Evolutionary conservation across 2,888 invertebrate species (phyloP).

Genomic region (Cantharis rustica): DNA sequence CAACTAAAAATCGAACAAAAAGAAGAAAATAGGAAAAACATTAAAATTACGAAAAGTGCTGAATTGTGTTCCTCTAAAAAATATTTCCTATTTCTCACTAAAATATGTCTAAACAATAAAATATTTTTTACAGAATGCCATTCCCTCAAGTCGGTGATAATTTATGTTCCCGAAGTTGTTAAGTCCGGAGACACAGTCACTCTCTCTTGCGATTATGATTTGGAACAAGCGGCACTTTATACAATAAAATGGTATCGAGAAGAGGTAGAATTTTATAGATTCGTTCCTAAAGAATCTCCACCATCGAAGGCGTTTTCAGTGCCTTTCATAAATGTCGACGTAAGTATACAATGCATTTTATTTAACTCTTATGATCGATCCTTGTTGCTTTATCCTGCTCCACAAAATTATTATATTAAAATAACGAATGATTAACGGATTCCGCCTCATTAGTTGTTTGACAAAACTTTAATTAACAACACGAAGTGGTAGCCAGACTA

Average conservation of each 20-base stretch:
- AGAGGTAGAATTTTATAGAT: conserved; percentile 61
- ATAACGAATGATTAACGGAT: neutral
- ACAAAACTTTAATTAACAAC: neutral
- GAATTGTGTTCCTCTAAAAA: neutral
- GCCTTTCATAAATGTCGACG: conserved; percentile 58
- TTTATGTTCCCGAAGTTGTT: conserved; percentile 56
- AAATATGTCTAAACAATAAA: neutral
- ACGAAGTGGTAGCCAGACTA: neutral
- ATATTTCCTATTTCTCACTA: neutral
- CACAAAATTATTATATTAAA: neutral
- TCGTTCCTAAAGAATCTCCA: conserved; percentile 60
- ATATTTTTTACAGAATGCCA: conserved; percentile 42
- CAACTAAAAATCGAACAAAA: neutral
- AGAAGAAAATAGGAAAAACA: neutral
- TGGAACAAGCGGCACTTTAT: conserved; percentile 60
- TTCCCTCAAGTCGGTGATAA: conserved; percentile 48
- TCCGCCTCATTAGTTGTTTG: neutral
- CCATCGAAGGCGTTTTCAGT: conserved; percentile 58
- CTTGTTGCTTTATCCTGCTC: neutral
- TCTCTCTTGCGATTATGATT: conserved; percentile 59
- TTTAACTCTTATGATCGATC: neutral
- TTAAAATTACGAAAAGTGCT: neutral
- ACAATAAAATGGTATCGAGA: conserved; percentile 63
- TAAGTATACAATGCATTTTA: conserved; percentile 48
- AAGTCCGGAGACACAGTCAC: conserved; percentile 57